Evolutionary conservation across 2,113 vertebrate genomes (phyloP), one percentile per base, ranked within the genome.

Genomic region (Carassius auratus): DNA sequence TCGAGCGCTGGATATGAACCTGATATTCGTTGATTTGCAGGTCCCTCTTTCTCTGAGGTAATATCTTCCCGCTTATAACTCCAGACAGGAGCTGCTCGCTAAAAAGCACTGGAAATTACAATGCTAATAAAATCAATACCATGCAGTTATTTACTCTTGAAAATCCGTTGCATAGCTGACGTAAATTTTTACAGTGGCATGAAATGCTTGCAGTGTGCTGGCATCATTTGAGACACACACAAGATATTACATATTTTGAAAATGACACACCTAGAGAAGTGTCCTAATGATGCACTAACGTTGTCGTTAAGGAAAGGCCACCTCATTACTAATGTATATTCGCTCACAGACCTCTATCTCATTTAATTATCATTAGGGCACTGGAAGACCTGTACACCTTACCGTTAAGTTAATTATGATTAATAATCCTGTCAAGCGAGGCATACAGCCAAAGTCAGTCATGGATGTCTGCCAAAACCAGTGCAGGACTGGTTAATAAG

Each of bases 71-170:
- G 17, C 23, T 5, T 79, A 64, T 66, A 23, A 83, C 85, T 83
- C 83, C 61, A 76, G 15, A 55, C 75, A 76, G 55, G n/a, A 66
- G 15, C 85, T 88, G 86, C 88, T 92, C 69, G 84, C 36, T 38
- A 26, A 85, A 59, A 81, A 42, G 8, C 0, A 2, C 15, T 52
- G 69, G 23, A 85, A 55, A 76, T 88, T 75, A 61, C 74, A n/a
- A 82, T 76, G 71, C 36, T 82, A 85, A 90, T 91, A 76, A 88
- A 91, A 93, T 92, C 86, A 87, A 87, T 91, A 88, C 73, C 77
- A 48, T 55, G 85, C 69, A 84, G 84, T 91, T 91, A 93, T 92
- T 92, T 91, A 92, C 80, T 85, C 23, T 69, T 19, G 87, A 83
- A 89, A 87, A 84, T 80, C 55, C 91, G 88, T 86, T 87, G 38